A percentile compares a stretch with the other conserved stretches of the same genome.
phyloP scores from a whole-genome alignment of 2,797 vertebrate species.

The Clarias laeviceps region DNA sequence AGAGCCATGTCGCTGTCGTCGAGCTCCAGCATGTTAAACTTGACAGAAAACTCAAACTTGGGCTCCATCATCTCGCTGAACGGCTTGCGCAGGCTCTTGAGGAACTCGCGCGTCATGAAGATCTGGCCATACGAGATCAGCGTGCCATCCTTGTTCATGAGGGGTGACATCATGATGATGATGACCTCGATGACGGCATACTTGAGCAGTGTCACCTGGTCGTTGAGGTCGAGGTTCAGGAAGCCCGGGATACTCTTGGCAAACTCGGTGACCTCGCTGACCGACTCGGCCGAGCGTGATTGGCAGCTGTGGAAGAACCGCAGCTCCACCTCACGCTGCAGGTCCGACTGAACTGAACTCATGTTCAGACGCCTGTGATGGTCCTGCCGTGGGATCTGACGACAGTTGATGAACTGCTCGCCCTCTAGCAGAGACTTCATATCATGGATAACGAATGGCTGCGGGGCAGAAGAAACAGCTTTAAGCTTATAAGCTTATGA shows the following conservation, averaged over 20 bases:
- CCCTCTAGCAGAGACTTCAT: constrained; percentile 96
- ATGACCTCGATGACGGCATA: constrained; percentile 96
- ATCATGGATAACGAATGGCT: constrained; percentile 98
- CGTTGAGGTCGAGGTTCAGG: constrained; percentile 91
- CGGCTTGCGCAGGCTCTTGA: constrained; percentile 95
- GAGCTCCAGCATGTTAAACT: constrained; percentile 96
- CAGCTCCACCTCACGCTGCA: constrained; percentile 85
- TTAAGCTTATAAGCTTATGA: background rate
- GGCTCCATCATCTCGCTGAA: constrained; percentile 97
- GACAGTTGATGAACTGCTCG: constrained; percentile 91
- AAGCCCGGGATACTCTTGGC: constrained; percentile 98
- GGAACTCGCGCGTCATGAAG: constrained; percentile 98
- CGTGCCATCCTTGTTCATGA: constrained; percentile 98
- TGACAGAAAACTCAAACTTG: constrained; percentile 97
- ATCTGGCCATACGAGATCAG: constrained; percentile 95
- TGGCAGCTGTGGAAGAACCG: constrained; percentile 96
- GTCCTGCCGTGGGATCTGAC: constrained; percentile 78
- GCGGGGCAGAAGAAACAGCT: constrained; percentile 6
- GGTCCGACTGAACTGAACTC: constrained; percentile 65
- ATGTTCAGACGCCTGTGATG: constrained; percentile 63
- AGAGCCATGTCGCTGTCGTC: constrained; percentile 97
- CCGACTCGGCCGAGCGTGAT: constrained; percentile 91
- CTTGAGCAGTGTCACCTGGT: constrained; percentile 95
- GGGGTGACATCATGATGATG: constrained; percentile 93
- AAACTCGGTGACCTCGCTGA: constrained; percentile 97